phyloP scores from a whole-genome alignment of 1,140 invertebrate species.

The Steinernema khuongi region DNA sequence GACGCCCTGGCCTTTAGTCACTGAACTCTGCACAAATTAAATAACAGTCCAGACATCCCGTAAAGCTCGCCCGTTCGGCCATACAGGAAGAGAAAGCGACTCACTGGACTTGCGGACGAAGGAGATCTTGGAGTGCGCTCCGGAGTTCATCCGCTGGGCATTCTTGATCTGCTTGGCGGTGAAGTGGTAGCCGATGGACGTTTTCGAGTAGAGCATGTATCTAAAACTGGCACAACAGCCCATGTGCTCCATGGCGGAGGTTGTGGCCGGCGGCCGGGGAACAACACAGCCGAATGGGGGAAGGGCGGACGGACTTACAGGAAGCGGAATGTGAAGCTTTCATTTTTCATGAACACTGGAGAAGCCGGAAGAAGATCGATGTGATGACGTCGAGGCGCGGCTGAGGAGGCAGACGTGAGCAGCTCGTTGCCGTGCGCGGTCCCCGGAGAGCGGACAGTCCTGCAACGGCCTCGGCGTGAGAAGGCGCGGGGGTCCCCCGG shows the following conservation, averaged over 20 bases:
- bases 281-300: background rate
- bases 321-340: constrained; percentile 7
- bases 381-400: background rate
- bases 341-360: constrained; percentile 14
- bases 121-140: constrained; percentile 6
- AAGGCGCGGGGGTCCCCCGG: too few relatives aligned
- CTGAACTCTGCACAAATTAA: too few relatives aligned
- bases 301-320: background rate
- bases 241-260: background rate
- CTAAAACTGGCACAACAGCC: background rate
- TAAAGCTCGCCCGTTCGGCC: background rate
- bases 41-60: background rate
- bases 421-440: background rate
- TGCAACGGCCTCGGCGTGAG: background rate
- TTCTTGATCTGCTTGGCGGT: constrained; percentile 5
- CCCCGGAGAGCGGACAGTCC: background rate
- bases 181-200: background rate
- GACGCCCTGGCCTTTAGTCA: too few relatives aligned
- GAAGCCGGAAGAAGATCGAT: background rate
- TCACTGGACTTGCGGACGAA: constrained; percentile 1
- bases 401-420: background rate
- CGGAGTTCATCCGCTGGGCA: background rate
- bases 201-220: background rate
- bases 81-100: background rate
- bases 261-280: background rate